A percentile compares a stretch with the other conserved stretches of the same genome.
phyloP scores from a whole-genome alignment of 2,113 vertebrate genomes.

The Bubo bubo region DNA sequence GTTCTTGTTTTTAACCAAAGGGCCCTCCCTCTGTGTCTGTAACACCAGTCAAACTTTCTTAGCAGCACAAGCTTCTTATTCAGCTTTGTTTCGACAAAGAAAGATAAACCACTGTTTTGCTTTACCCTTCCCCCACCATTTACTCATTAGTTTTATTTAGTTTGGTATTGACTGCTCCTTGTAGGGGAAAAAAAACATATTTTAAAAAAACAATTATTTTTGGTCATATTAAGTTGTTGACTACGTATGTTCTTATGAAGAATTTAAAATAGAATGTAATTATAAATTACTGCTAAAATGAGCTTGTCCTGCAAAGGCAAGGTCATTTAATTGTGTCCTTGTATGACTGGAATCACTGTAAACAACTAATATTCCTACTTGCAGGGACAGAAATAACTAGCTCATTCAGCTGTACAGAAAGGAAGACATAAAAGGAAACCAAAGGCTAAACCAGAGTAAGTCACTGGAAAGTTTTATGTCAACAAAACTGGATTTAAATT shows the following conservation, averaged over 20 bases:
- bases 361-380: constrained; percentile 63
- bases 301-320: constrained; percentile 22
- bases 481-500: constrained; percentile 52
- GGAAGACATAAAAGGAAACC: constrained; percentile 67
- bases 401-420: constrained; percentile 46
- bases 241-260: not conserved
- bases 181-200: not conserved
- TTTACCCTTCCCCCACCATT: not conserved
- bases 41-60: constrained; percentile 1
- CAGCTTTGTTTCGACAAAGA: constrained; percentile 60
- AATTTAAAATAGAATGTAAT: constrained; percentile 32
- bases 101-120: constrained; percentile 59
- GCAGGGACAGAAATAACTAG: constrained; percentile 45
- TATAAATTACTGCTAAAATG: constrained; percentile 40
- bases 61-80: constrained; percentile 63
- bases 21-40: not conserved
- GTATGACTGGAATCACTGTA: constrained; percentile 45
- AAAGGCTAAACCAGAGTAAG: constrained; percentile 56
- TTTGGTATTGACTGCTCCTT: not conserved
- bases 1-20: not conserved
- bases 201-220: not conserved
- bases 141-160: not conserved
- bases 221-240: not conserved
- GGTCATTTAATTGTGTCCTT: constrained; percentile 43
- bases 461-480: constrained; percentile 60